A percentile compares a stretch with the other conserved stretches of the same genome.
Conservation (phyloP, 1,140 invertebrate genomes). For the Trichogramma pretiosum region DNA sequence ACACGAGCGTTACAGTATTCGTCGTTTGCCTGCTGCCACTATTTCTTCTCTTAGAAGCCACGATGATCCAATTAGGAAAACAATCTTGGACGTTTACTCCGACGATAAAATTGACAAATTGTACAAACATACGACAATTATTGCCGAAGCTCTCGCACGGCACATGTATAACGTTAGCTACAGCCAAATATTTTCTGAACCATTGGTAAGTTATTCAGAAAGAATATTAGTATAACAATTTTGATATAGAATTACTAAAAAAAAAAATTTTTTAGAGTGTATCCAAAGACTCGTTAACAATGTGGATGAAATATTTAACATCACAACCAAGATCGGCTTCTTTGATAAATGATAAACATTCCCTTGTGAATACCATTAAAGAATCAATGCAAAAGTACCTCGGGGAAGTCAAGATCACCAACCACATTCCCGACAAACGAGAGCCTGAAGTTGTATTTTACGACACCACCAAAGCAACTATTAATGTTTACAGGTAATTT, state of each 20-base stretch:
- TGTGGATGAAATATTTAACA: conserved; percentile 66
- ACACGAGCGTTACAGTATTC: conserved; percentile 92
- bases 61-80: conserved; percentile 49
- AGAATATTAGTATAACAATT: conserved; percentile 3
- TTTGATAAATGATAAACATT: conserved; percentile 56
- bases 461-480: conserved; percentile 63
- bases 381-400: conserved; percentile 69
- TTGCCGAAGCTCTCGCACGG: conserved; percentile 75
- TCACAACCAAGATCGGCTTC: conserved; percentile 66
- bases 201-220: conserved; percentile 49
- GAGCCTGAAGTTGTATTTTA: conserved; percentile 93
- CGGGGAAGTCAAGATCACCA: conserved; percentile 62
- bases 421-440: conserved; percentile 66
- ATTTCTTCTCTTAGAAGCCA: conserved; percentile 69
- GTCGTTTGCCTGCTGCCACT: conserved; percentile 83
- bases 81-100: conserved; percentile 56
- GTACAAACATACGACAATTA: conserved; percentile 60
- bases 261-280: conserved; percentile 64
- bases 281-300: conserved; percentile 58
- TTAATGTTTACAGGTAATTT: conserved; percentile 81
- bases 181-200: conserved; percentile 58
- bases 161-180: conserved; percentile 76
- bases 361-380: conserved; percentile 56
- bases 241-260: not conserved
- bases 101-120: conserved; percentile 54